A percentile compares a stretch with the other conserved stretches of the same genome.
These are phyloP conservation scores for Lampris incognitus DNA, from an alignment of 2,113 vertebrate species.

Conservation along the genomic window DNA sequence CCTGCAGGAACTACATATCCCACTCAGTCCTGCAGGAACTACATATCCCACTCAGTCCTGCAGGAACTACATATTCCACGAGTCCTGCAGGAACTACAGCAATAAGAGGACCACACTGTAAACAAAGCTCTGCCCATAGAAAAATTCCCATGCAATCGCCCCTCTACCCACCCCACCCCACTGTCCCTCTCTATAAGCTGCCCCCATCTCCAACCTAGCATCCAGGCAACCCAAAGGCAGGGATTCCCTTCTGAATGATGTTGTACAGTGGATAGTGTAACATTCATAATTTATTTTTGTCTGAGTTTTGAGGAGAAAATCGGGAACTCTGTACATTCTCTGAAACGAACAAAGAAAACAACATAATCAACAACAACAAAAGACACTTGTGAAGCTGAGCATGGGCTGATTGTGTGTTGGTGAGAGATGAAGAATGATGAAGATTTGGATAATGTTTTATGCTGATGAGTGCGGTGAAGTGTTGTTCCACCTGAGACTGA, in stretches of 20 bases:
- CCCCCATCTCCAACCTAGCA: constrained; percentile 81
- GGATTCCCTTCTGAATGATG: constrained; percentile 93
- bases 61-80: constrained; percentile 55
- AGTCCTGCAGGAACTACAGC: constrained; percentile 67
- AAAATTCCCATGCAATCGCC: constrained; percentile 53
- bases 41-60: constrained; percentile 46
- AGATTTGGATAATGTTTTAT: constrained; percentile 19
- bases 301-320: constrained; percentile 85
- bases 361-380: constrained; percentile 65
- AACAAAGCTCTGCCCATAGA: constrained; percentile 53
- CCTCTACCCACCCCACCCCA: constrained; percentile 29
- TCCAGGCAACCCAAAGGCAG: constrained; percentile 90
- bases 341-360: constrained; percentile 85
- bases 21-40: constrained; percentile 43
- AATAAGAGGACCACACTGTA: constrained; percentile 70
- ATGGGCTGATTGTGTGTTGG: constrained; percentile 29
- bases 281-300: constrained; percentile 95
- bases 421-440: constrained; percentile 35
- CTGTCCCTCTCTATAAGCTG: not conserved
- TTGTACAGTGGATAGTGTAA: constrained; percentile 90
- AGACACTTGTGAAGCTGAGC: constrained; percentile 49
- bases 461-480: constrained; percentile 9
- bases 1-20: constrained; percentile 61
- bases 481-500: constrained; percentile 11
- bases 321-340: constrained; percentile 82